phyloP scores from a whole-genome alignment of 2,113 vertebrate species.

The Chionomys nivalis region DNA sequence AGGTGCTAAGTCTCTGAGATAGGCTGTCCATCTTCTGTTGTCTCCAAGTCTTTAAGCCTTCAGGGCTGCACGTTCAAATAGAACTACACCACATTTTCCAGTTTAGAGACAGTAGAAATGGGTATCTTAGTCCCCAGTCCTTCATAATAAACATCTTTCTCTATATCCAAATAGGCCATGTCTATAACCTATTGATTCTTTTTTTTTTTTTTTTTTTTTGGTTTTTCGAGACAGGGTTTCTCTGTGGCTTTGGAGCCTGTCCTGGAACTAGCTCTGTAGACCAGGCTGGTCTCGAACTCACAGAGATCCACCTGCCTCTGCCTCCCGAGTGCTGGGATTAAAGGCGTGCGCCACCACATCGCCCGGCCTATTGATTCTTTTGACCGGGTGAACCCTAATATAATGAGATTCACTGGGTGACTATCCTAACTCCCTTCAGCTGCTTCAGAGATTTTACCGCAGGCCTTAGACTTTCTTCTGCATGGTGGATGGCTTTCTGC shows the following conservation, averaged over 20 bases:
- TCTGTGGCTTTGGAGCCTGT: no score
- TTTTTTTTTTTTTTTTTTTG: no score
- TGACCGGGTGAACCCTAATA: background rate
- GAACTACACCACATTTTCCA: background rate
- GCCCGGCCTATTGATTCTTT: background rate
- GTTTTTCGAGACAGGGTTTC: no score
- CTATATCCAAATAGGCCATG: background rate
- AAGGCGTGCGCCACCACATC: no score
- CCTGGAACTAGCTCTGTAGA: no score
- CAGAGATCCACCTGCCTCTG: no score
- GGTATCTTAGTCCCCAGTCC: background rate
- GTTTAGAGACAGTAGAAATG: background rate
- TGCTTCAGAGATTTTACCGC: background rate
- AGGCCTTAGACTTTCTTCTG: background rate
- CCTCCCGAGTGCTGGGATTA: no score
- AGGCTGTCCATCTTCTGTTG: background rate
- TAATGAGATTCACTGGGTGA: background rate
- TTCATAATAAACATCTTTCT: background rate
- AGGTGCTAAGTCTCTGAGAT: background rate
- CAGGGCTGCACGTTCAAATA: background rate
- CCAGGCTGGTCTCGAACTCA: no score
- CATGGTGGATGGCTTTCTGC: background rate
- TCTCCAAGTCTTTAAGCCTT: background rate
- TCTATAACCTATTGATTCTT: background rate
- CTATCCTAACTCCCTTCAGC: background rate